phyloP scores from a whole-genome alignment of 2,888 invertebrate genomes.

The Herminia tarsipennalis region DNA sequence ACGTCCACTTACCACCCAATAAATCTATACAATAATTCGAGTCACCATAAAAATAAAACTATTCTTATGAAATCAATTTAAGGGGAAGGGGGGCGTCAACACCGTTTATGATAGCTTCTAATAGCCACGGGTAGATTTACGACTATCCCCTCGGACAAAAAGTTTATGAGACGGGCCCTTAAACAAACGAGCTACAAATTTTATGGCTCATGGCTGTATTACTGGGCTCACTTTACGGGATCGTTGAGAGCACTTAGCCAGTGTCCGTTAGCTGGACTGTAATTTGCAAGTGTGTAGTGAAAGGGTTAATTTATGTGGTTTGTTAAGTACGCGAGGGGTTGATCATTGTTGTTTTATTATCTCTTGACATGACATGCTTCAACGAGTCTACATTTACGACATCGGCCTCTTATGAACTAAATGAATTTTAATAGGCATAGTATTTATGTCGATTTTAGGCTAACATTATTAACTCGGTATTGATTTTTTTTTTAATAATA shows the following conservation, averaged over 20 bases:
- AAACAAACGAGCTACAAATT: constrained; percentile 46
- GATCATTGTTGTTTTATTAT: not conserved
- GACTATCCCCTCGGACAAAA: constrained; percentile 37
- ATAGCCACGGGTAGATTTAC: constrained; percentile 35
- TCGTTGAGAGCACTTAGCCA: constrained; percentile 10
- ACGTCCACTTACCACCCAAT: constrained; percentile 12
- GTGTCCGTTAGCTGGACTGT: constrained; percentile 3
- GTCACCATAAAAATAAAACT: constrained; percentile 23
- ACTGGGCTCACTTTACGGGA: constrained; percentile 7
- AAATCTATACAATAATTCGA: constrained; percentile 6
- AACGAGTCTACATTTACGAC: no score
- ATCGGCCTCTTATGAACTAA: no score
- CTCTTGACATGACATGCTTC: not conserved
- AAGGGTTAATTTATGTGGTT: constrained; percentile 10
- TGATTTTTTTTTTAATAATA: no score
- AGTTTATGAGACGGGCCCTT: constrained; percentile 36
- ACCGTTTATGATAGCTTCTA: constrained; percentile 41
- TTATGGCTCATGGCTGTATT: constrained; percentile 37
- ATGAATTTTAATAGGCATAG: no score
- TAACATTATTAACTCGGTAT: no score
- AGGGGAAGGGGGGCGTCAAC: constrained; percentile 28
- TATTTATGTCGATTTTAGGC: no score
- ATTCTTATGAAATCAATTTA: constrained; percentile 41
- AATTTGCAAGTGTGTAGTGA: constrained; percentile 7
- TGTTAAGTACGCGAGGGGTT: not conserved